Evolutionary conservation across 1,140 invertebrate species (phyloP), one percentile per base, ranked within the genome.

Genomic region (Eupristina koningsbergeri): DNA sequence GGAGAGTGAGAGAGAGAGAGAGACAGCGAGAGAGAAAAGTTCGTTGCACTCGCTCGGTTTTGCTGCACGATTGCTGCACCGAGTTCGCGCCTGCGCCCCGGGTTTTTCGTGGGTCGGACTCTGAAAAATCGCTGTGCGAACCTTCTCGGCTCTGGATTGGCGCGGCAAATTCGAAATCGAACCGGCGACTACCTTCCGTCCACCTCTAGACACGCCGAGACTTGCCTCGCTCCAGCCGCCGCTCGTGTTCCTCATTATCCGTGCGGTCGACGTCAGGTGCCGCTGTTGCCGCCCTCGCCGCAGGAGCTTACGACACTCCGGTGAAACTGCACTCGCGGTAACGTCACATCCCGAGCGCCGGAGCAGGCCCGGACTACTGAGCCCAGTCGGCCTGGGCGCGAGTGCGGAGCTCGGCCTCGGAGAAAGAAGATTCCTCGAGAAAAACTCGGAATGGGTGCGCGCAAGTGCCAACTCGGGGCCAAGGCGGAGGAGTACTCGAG

Each of bases 1-100:
- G 47, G 64, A 76, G 75, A 63, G 81, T 80, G 85, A 86, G 84
- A 80, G 80, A 83, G 67, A 81, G 81, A 74, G 64, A 82, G 67
- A 83, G 79, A 63, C 75, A 63, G 58, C 63, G 81, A 80, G 86
- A 83, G 50, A 71, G 67, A 74, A 77, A 86, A 91, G 91, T 92
- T 92, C 91, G 88, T 90, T 92, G 91, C 89, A 89, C 91, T 88
- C 89, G 86, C 84, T 86, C 79, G 88, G 89, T 89, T 91, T 91
- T 88, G 86, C 89, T 90, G 88, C 88, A 91, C 89, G n/a, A n/a
- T n/a, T n/a, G n/a, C 90, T 90, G 45, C 61, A 61, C 71, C 69
- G 36, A 84, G 26, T 81, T 81, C 79, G 81, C 78, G 84, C 73
- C 58, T n/a, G 67, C 76, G 78, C 69, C 69, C 83, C 79, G 34